Evolutionary conservation across 2,797 vertebrate species (phyloP), one percentile per base, ranked within the genome.

Genomic region (Mormyrops boulengeri): DNA sequence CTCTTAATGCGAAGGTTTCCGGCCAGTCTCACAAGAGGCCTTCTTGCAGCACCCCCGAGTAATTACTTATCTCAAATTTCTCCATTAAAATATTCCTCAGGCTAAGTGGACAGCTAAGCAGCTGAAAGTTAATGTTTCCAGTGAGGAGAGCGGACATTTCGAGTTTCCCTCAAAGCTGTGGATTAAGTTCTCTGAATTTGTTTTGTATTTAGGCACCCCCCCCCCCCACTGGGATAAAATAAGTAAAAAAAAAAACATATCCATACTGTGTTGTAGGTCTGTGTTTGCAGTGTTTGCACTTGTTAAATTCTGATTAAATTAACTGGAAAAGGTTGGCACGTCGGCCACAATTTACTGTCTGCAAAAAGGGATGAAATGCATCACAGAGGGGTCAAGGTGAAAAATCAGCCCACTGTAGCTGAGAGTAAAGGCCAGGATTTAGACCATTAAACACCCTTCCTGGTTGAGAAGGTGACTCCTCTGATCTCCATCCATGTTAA

Each of bases 401-500:
- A 19, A 44, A 44, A 38, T 41, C 69, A 82, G 34, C 77, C 82
- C n/a, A 52, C n/a, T 14, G n/a, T 50, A n/a, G 47, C 44, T 50
- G 26, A 85, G 82, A 85, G 44, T 22, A 49, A 6, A 41, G 55
- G 60, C 73, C 47, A 9, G n/a, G 22, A 11, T 50, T 69, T 12
- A n/a, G 30, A 53, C 41, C 19, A 22, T 44, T 30, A n/a, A 52
- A 66, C 34, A 62, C 26, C 12, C 49, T 50, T 47, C 49, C 82
- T 49, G 47, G n/a, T 85, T 30, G 22, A 9, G 53, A 52, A 38
- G 53, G 26, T 41, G 26, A 9, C 2, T 17, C 12, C 30, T 87
- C 86, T 85, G 77, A 88, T 88, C 87, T 66, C 12, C 88, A 22
- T 38, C 88, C 87, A 87, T 50, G 57, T 34, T 11, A 47, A 88